These are phyloP conservation scores for Drosophila greeni DNA, from an alignment of 2,888 invertebrate species.

Conservation along the genomic window DNA sequence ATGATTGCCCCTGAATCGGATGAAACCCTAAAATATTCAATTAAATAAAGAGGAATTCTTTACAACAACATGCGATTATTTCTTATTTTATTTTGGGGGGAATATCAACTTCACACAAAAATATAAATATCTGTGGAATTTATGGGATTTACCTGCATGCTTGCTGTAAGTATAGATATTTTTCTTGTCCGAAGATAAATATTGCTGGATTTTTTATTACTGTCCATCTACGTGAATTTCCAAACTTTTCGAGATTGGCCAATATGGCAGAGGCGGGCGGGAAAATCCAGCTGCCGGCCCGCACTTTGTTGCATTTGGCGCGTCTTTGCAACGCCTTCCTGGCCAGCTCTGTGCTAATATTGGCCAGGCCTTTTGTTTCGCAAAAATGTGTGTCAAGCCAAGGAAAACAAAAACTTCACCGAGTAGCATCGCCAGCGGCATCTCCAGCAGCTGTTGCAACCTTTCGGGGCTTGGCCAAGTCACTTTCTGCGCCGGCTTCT, in stretches of 20 bases:
- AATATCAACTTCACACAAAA: background rate
- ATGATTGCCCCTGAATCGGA: conserved; percentile 3
- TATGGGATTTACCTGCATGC: conserved; percentile 1
- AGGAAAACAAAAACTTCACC: conserved; percentile 41
- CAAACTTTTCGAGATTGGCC: conserved; percentile 20
- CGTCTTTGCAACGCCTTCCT: conserved; percentile 35
- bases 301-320: conserved; percentile 41
- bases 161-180: background rate
- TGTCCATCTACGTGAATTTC: conserved; percentile 16
- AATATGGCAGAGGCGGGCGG: conserved; percentile 8
- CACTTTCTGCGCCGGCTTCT: conserved; percentile 37
- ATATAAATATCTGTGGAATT: background rate
- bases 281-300: conserved; percentile 23
- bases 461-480: conserved; percentile 25
- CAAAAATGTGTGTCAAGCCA: conserved; percentile 63
- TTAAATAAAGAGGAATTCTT: background rate
- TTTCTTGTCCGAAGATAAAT: conserved; percentile 3
- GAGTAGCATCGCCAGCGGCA: conserved; percentile 17
- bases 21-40: background rate
- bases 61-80: background rate
- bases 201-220: conserved; percentile 18
- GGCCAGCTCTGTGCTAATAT: conserved; percentile 28
- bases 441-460: conserved; percentile 36
- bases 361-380: conserved; percentile 39
- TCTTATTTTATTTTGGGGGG: background rate